Evolutionary conservation across 2,797 vertebrate species (phyloP), one percentile per base, ranked within the genome.

Genomic region (Chloroceryle inda): DNA sequence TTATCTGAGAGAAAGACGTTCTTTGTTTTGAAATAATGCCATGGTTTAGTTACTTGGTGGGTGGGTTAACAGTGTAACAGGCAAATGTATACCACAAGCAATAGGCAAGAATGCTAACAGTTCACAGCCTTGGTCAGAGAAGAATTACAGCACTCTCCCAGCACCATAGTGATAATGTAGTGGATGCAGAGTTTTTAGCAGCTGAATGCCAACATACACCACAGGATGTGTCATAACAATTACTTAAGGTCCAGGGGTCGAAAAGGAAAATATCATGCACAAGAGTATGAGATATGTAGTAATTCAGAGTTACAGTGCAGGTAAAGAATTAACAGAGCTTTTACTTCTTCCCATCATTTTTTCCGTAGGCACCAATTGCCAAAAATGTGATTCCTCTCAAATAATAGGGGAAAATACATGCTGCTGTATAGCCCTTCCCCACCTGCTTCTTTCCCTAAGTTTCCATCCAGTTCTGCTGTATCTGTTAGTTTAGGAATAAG

Each of bases 21-120:
- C 37, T 31, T 53, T 78, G 19, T 88, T 92, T 92, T 85, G 21
- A 81, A 85, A 75, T 80, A 91, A 68, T 37, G 29, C 35, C n/a
- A 53, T 15, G 49, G 20, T 77, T 82, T 88, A 87, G 68, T 49
- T 84, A 12, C 44, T 89, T 64, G 15, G 53, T 68, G 11, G 20
- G 7, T 8, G 12, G 49, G 49, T 85, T 94, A 89, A 94, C 66
- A 42, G 45, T 71, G 29, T 83, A 85, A 92, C 27, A 38, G 73
- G 38, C 13, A 81, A 90, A 22, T n/a, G n/a, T 35, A 20, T 24
- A 44, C 22, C n/a, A 50, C 42, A 83, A 38, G 19, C 44, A 67
- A 40, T 29, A 59, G 40, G 64, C 0, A 3, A 83, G 35, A 87
- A 50, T 4, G 7, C 3, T 61, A 38, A 62, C 47, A 53, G 35